Conservation (phyloP, 1,140 invertebrate species). For the Bombus cullumanus region DNA sequence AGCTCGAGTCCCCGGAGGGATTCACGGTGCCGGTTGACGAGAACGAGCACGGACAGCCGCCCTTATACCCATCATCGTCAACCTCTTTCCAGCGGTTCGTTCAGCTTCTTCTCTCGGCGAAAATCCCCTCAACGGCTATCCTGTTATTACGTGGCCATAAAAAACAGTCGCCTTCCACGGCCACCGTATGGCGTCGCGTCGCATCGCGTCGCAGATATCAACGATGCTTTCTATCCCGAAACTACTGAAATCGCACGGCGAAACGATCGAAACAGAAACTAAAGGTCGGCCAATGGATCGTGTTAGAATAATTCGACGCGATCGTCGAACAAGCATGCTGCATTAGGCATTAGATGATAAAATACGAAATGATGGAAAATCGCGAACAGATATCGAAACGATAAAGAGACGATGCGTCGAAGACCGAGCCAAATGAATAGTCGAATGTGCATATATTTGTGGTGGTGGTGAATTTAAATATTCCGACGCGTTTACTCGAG, state of each 20-base stretch:
- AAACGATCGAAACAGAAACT: neutral
- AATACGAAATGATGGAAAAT: neutral
- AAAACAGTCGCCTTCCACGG: conserved; percentile 60
- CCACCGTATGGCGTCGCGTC: conserved; percentile 59
- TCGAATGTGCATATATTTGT: neutral
- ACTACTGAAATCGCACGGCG: neutral
- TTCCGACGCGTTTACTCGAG: neutral
- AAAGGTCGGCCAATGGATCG: neutral
- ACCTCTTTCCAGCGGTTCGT: conserved; percentile 59
- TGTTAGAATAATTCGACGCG: neutral
- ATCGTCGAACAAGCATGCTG: neutral
- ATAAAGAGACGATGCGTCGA: neutral
- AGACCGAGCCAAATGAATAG: neutral
- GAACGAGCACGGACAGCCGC: conserved; percentile 80
- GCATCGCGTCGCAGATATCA: conserved; percentile 51
- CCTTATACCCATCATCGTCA: conserved; percentile 81
- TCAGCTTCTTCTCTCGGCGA: conserved; percentile 21
- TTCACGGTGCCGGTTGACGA: conserved; percentile 75
- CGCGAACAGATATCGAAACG: neutral
- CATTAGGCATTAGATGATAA: neutral
- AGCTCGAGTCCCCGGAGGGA: conserved; percentile 77
- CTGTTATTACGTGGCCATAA: conserved; percentile 69
- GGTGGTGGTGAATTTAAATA: conserved; percentile 10
- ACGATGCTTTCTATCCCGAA: conserved; percentile 36
- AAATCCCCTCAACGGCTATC: conserved; percentile 60